Conservation (phyloP, 1,140 invertebrate genomes). For the Drosophila bipectinata region DNA sequence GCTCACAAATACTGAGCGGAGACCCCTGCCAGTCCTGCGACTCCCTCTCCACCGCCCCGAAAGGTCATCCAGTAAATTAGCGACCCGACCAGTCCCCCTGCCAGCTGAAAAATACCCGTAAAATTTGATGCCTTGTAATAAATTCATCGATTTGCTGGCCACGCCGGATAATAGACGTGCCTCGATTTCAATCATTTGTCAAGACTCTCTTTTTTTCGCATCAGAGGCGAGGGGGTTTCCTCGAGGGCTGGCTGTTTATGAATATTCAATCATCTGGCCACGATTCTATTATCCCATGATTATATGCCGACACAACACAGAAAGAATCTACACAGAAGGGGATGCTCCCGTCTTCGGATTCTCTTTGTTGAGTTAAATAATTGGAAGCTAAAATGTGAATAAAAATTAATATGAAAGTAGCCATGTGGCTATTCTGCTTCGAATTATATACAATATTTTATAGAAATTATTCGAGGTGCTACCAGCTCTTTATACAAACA, state of each 20-base stretch:
- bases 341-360: too few species aligned
- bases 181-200: slow-evolving; percentile 14
- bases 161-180: slow-evolving; percentile 7
- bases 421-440: too few species aligned
- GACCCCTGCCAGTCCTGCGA: not conserved
- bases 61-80: slow-evolving; percentile 47
- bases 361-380: too few species aligned
- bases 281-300: slow-evolving; percentile 18
- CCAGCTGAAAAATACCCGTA: slow-evolving; percentile 29
- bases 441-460: too few species aligned
- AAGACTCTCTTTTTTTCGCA: not conserved
- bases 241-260: slow-evolving; percentile 1
- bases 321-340: not conserved
- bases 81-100: not conserved
- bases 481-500: too few species aligned
- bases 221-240: not conserved
- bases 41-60: not conserved
- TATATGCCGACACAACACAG: not conserved
- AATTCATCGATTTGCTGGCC: slow-evolving; percentile 56
- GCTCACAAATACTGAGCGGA: slow-evolving; percentile 11
- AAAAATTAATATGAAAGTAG: too few species aligned
- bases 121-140: slow-evolving; percentile 34
- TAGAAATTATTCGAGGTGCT: too few species aligned
- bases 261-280: slow-evolving; percentile 34
- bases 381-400: too few species aligned